phyloP scores from a whole-genome alignment of 2,797 vertebrate genomes.

The Limnodromus scolopaceus region DNA sequence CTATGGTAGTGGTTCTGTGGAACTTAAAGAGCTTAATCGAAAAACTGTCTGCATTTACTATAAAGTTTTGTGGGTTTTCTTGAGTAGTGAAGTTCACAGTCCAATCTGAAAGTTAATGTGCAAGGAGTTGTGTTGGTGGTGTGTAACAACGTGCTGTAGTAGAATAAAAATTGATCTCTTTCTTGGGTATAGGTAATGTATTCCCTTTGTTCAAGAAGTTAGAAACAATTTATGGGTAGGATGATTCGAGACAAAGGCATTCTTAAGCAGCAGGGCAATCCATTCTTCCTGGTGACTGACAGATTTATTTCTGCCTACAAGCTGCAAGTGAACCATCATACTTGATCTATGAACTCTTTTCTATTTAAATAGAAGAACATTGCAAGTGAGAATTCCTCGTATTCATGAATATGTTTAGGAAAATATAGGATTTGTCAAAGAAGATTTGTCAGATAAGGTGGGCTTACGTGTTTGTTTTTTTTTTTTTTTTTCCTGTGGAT shows the following conservation, averaged over 20 bases:
- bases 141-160: neutral
- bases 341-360: neutral
- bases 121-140: neutral
- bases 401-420: neutral
- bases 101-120: neutral
- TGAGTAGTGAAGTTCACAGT: neutral
- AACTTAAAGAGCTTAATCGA: neutral
- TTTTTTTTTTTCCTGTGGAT: neutral
- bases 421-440: neutral
- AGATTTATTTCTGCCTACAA: neutral
- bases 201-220: conserved; percentile 1
- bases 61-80: neutral
- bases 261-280: neutral
- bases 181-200: neutral
- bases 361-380: neutral
- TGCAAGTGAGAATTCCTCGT: neutral
- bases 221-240: neutral
- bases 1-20: neutral
- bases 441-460: neutral
- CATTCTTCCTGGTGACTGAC: neutral
- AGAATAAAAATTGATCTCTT: neutral
- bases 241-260: neutral
- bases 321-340: neutral
- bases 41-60: neutral
- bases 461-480: neutral